phyloP scores from a whole-genome alignment of 1,140 invertebrate genomes.

The Drosophila varians region DNA sequence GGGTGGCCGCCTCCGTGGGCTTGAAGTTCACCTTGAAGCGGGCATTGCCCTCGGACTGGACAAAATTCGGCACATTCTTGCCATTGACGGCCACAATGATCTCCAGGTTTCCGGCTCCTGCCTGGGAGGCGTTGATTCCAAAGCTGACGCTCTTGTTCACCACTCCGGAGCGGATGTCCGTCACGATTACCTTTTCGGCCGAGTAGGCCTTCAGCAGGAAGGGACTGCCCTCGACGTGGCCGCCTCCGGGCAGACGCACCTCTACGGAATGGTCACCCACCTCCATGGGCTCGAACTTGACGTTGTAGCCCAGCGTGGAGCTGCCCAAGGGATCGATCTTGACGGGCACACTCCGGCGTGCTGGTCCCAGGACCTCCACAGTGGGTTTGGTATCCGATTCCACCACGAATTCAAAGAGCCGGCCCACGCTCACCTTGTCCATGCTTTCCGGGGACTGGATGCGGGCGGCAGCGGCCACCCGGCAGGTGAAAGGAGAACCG shows the following conservation, averaged over 20 bases:
- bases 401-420: constrained; percentile 92
- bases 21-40: constrained; percentile 98
- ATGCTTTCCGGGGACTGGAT: constrained; percentile 90
- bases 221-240: constrained; percentile 96
- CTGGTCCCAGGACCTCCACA: constrained; percentile 91
- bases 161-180: constrained; percentile 93
- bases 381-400: constrained; percentile 90
- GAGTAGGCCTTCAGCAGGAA: constrained; percentile 98
- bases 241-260: constrained; percentile 88
- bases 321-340: constrained; percentile 85
- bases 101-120: constrained; percentile 96
- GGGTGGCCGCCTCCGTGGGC: constrained; percentile 94
- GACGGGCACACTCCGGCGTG: constrained; percentile 88
- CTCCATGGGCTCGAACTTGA: constrained; percentile 93
- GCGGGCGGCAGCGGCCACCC: constrained; percentile 89
- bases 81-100: constrained; percentile 99
- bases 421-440: constrained; percentile 96
- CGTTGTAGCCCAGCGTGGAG: constrained; percentile 85
- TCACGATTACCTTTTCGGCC: constrained; percentile 92
- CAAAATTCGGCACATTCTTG: constrained; percentile 98
- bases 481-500: constrained; percentile 91
- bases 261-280: constrained; percentile 98
- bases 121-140: constrained; percentile 91
- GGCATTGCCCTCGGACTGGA: constrained; percentile 98
- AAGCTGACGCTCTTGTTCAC: constrained; percentile 97